Evolutionary conservation across 2,888 invertebrate genomes (phyloP).

Genomic region (Tillus elongatus): DNA sequence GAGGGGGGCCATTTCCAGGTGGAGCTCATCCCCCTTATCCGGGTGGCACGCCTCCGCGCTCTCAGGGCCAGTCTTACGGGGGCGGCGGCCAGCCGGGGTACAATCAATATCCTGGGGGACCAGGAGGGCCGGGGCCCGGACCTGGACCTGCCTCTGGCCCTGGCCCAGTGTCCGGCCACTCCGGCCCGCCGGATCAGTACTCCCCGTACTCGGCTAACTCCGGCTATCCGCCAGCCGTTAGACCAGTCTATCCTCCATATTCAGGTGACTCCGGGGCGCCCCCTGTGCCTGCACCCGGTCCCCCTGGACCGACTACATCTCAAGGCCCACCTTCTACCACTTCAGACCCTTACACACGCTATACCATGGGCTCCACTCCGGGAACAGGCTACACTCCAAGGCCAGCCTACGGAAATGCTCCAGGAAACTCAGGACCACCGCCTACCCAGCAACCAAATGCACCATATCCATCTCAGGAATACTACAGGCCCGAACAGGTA

Average conservation of each 20-base stretch:
- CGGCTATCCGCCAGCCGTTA: conserved; percentile 54
- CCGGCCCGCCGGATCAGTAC: conserved; percentile 47
- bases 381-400: conserved; percentile 34
- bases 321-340: conserved; percentile 32
- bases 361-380: conserved; percentile 29
- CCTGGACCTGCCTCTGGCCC: conserved; percentile 32
- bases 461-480: conserved; percentile 47
- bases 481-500: conserved; percentile 46
- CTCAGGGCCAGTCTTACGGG: conserved; percentile 40
- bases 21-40: conserved; percentile 40
- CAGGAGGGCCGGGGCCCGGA: conserved; percentile 38
- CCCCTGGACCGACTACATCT: conserved; percentile 31
- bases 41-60: conserved; percentile 38
- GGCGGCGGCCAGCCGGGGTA: conserved; percentile 53
- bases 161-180: conserved; percentile 47
- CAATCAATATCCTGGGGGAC: conserved; percentile 59
- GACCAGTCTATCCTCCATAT: conserved; percentile 69
- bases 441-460: conserved; percentile 44
- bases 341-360: conserved; percentile 38
- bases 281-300: conserved; percentile 30
- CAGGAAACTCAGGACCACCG: conserved; percentile 25
- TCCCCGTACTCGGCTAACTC: conserved; percentile 46
- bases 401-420: conserved; percentile 36
- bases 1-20: conserved; percentile 38
- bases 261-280: conserved; percentile 47